Percentiles rank a stretch among this genome's conserved stretches.
These are phyloP conservation scores for Steatocranus sp. DNA, from an alignment of 2,797 vertebrate species.

Conservation along the genomic window DNA sequence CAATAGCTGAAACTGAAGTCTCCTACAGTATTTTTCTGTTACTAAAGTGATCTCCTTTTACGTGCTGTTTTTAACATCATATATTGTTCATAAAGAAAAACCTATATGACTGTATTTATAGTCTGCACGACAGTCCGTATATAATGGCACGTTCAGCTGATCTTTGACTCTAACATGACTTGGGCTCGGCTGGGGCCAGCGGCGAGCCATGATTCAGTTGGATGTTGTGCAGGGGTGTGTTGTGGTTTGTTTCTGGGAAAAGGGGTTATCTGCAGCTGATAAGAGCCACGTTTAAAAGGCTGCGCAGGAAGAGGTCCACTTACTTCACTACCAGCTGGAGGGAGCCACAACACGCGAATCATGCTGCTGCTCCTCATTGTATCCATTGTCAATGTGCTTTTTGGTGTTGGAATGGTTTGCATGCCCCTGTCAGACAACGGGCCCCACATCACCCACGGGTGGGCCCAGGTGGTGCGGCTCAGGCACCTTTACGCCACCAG, in stretches of 20 bases:
- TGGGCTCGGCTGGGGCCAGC: not conserved
- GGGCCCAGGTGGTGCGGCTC: conserved; percentile 84
- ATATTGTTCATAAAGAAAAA: not conserved
- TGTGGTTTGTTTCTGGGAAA: conserved; percentile 69
- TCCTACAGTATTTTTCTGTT: not conserved
- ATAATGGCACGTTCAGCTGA: not conserved
- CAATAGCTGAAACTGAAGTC: not conserved
- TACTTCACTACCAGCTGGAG: conserved; percentile 35
- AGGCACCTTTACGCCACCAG: conserved; percentile 86
- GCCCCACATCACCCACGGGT: conserved; percentile 80
- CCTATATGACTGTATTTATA: not conserved
- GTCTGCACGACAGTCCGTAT: not conserved
- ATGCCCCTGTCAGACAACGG: conserved; percentile 77
- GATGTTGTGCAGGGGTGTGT: conserved; percentile 71
- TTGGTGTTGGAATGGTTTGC: conserved; percentile 46
- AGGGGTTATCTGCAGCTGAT: conserved; percentile 80
- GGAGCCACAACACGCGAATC: not conserved
- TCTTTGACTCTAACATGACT: not conserved
- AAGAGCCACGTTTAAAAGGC: conserved; percentile 80
- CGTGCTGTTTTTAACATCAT: not conserved
- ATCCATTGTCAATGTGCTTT: conserved; percentile 47
- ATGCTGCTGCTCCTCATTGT: conserved; percentile 52
- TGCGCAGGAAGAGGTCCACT: conserved; percentile 35
- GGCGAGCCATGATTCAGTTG: conserved; percentile 50
- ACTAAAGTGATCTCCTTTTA: not conserved